These are phyloP conservation scores for Schmidtea mediterranea DNA, from an alignment of 1,140 invertebrate genomes.

Conservation along the genomic window DNA sequence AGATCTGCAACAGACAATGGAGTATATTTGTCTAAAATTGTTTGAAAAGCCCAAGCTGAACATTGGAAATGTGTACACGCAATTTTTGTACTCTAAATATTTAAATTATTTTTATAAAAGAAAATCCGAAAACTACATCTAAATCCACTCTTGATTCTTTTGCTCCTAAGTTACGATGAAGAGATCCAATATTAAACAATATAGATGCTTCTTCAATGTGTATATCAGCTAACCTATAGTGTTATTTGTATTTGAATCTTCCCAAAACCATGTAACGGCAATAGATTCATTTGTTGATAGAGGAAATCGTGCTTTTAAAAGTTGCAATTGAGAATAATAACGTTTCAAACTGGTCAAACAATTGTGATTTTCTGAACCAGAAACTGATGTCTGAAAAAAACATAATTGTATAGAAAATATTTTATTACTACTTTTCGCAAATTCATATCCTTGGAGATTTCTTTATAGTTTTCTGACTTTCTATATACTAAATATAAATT, in stretches of 20 bases:
- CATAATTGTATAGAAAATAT: slow-evolving; percentile 34
- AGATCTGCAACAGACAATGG: slow-evolving; percentile 33
- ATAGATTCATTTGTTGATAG: slow-evolving; percentile 25
- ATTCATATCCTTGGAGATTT: too few species aligned
- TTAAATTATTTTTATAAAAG: too few species aligned
- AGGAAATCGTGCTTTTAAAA: slow-evolving; percentile 67
- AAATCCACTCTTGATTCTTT: slow-evolving; percentile 43
- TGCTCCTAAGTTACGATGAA: slow-evolving; percentile 62
- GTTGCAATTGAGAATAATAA: slow-evolving; percentile 77
- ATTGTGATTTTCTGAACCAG: slow-evolving; percentile 47
- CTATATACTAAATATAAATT: too few species aligned
- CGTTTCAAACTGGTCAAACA: slow-evolving; percentile 55
- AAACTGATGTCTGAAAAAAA: slow-evolving; percentile 34
- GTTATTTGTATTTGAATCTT: slow-evolving; percentile 50
- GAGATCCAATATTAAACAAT: slow-evolving; percentile 72
- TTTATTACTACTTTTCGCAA: too few species aligned
- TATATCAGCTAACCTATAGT: slow-evolving; percentile 46
- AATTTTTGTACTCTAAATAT: slow-evolving; percentile 58
- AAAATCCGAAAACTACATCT: slow-evolving; percentile 33
- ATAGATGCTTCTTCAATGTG: slow-evolving; percentile 68
- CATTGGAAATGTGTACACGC: slow-evolving; percentile 86
- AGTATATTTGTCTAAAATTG: slow-evolving; percentile 28
- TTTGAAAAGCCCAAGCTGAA: slow-evolving; percentile 75
- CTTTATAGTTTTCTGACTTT: too few species aligned
- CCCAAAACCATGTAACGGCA: slow-evolving; percentile 34